These are phyloP conservation scores for Reinhardtius hippoglossoides DNA, from an alignment of 2,113 vertebrate genomes.

Conservation along the genomic window DNA sequence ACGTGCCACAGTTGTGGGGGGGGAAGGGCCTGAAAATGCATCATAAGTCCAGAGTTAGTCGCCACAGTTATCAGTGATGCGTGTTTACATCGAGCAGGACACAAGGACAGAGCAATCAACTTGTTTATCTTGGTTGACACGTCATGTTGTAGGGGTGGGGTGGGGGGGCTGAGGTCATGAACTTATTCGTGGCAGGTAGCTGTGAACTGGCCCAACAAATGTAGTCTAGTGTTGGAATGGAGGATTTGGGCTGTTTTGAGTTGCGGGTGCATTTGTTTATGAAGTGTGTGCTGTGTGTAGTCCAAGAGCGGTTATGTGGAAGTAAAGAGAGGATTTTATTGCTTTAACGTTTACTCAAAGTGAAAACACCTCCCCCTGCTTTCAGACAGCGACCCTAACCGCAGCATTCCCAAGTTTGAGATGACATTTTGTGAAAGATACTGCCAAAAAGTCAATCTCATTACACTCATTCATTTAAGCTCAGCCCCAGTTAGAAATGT, in stretches of 20 bases:
- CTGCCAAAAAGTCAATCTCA: no score
- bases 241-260: neutral
- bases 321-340: neutral
- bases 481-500: neutral
- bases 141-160: neutral
- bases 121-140: slow-evolving; percentile 53
- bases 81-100: neutral
- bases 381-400: neutral
- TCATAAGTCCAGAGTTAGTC: slow-evolving; percentile 58
- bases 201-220: slow-evolving; percentile 33
- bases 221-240: neutral
- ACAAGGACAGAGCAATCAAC: neutral
- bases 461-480: no score
- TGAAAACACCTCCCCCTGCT: neutral
- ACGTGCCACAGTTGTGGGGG: slow-evolving; percentile 58
- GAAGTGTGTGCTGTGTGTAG: neutral
- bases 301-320: neutral
- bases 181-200: slow-evolving; percentile 57
- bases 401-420: neutral
- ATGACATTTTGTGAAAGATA: neutral
- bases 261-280: neutral
- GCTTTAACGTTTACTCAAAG: neutral
- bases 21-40: slow-evolving; percentile 67
- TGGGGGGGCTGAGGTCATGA: slow-evolving; percentile 47
- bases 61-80: slow-evolving; percentile 33